phyloP scores from a whole-genome alignment of 2,888 invertebrate genomes.

The Maniola hyperantus region DNA sequence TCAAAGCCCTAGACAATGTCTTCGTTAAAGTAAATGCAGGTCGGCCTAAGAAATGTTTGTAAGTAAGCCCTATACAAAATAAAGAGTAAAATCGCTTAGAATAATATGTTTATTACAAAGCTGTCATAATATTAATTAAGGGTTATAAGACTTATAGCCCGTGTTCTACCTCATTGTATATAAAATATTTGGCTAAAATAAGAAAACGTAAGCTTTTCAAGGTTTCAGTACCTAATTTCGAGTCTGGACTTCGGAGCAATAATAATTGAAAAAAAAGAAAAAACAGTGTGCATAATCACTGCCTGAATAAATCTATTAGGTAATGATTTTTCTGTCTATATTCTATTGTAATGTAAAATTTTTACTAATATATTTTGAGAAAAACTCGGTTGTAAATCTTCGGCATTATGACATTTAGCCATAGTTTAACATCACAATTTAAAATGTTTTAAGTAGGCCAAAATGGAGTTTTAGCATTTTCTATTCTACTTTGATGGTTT shows the following conservation, averaged over 20 bases:
- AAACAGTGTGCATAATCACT: slow-evolving; percentile 53
- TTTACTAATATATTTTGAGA: slow-evolving; percentile 41
- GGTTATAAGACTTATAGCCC: slow-evolving; percentile 54
- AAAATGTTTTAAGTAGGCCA: slow-evolving; percentile 33
- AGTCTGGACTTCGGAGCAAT: slow-evolving; percentile 65
- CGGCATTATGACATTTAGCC: slow-evolving; percentile 36
- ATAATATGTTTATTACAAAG: slow-evolving; percentile 42
- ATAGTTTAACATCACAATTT: slow-evolving; percentile 46
- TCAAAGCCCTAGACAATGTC: slow-evolving; percentile 21
- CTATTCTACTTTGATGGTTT: slow-evolving; percentile 36
- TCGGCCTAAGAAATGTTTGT: slow-evolving; percentile 37
- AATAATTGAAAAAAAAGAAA: slow-evolving; percentile 58
- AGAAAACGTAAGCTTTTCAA: slow-evolving; percentile 61
- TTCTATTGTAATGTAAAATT: slow-evolving; percentile 34
- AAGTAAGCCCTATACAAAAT: slow-evolving; percentile 22
- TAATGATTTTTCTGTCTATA: slow-evolving; percentile 43
- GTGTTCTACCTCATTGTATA: slow-evolving; percentile 80
- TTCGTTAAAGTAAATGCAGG: slow-evolving; percentile 14
- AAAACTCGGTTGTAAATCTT: slow-evolving; percentile 40
- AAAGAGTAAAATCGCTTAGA: slow-evolving; percentile 37
- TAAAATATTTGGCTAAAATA: slow-evolving; percentile 76
- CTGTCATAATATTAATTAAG: slow-evolving; percentile 68
- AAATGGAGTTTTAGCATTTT: slow-evolving; percentile 36
- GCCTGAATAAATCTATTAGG: slow-evolving; percentile 53
- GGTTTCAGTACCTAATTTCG: slow-evolving; percentile 51